A percentile compares a stretch with the other conserved stretches of the same genome.
Evolutionary conservation across 2,888 invertebrate genomes (phyloP).

Genomic region (Monoplex corrugatus): DNA sequence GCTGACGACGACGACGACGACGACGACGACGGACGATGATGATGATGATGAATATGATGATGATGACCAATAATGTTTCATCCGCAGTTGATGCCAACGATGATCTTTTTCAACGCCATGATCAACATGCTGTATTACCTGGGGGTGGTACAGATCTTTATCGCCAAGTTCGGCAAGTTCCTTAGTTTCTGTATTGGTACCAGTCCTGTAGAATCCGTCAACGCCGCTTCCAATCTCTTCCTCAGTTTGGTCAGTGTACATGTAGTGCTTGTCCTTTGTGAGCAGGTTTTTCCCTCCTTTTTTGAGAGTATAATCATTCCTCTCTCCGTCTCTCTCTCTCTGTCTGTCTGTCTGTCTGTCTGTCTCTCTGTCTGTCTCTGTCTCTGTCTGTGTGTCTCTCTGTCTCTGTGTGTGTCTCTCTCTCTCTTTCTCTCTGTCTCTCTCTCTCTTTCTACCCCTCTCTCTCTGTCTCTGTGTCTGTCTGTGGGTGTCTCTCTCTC

Average conservation of each 20-base stretch:
- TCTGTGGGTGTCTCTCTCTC: no score
- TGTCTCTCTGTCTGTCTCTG: no score
- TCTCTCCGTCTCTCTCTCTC: no score
- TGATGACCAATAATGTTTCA: not conserved
- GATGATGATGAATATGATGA: not conserved
- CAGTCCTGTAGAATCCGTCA: slow-evolving; percentile 54
- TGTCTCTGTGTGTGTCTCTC: no score
- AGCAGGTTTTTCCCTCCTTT: no score
- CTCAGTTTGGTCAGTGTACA: slow-evolving; percentile 30
- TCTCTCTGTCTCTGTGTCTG: no score
- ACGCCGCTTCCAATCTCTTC: slow-evolving; percentile 55
- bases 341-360: no score
- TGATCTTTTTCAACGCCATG: slow-evolving; percentile 48
- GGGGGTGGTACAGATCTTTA: slow-evolving; percentile 44
- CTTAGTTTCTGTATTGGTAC: slow-evolving; percentile 54
- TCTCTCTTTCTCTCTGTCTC: no score
- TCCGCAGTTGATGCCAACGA: slow-evolving; percentile 35
- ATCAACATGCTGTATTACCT: slow-evolving; percentile 50
- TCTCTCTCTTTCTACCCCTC: no score
- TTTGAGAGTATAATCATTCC: no score
- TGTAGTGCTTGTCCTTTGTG: no score
- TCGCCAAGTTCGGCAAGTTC: slow-evolving; percentile 54
- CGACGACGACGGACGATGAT: not conserved
- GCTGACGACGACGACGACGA: not conserved
- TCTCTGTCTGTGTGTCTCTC: no score